Base-by-base conservation (phyloP, 2,888 invertebrate genomes). In the Crematogaster levior region DNA sequence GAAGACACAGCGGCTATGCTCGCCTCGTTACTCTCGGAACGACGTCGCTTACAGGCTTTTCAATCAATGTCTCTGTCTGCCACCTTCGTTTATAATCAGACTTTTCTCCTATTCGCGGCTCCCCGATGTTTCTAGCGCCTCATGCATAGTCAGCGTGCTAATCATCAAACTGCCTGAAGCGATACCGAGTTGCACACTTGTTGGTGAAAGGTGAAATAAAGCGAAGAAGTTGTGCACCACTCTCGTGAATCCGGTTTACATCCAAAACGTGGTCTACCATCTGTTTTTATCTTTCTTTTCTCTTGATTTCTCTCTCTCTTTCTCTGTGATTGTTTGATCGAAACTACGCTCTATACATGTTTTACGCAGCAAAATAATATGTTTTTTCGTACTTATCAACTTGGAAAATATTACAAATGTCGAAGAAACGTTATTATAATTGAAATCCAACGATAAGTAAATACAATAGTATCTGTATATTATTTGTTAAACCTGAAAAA, bases 21-120 rank as follows among this genome's bases (percentile, higher is more conserved):
- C 88, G 75, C 81, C 83, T 86, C 85, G 84, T 83, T 83, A 83
- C 40, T 85, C 84, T 82, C 87, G 79, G 83, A 86, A 88, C 90
- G 84, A 84, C 88, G 86, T 90, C 84, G 85, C 91, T 89, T 88
- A 85, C 87, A 87, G 89, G 91, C 87, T 86, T 91, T 90, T 91
- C 91, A 90, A 91, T 91, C 91, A 91, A 90, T 90, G 90, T 87
- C 87, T 89, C 88, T 83, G 88, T 85, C 88, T 88, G 85, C 89
- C 90, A 84, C 87, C 89, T 88, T 91, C 91, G 89, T 91, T 91
- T 91, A 91, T 90, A 89, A 70, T 40, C 61, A 48, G 46, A 82
- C 82, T 85, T 83, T 83, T 80, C 85, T 85, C 82, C 86, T 82
- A 85, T 79, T 82, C 79, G 83, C 73, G 77, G 81, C 88, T 88